A percentile compares a stretch with the other conserved stretches of the same genome.
Conservation (phyloP, 2,113 vertebrate species). For the Thermophis baileyi region DNA sequence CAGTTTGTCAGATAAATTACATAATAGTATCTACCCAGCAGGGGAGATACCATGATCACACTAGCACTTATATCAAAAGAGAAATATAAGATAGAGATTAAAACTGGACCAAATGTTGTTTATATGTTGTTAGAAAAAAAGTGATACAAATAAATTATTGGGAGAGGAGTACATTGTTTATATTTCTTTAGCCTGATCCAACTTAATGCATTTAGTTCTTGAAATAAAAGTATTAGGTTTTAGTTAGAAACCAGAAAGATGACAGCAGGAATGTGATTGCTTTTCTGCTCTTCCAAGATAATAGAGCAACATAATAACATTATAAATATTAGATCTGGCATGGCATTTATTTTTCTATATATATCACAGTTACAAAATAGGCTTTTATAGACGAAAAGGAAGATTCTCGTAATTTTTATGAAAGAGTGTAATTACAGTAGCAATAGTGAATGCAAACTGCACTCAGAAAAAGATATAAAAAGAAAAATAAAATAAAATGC, state of each 20-base stretch:
- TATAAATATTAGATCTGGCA: background rate
- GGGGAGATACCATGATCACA: background rate
- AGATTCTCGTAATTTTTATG: background rate
- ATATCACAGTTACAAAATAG: background rate
- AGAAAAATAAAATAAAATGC: background rate
- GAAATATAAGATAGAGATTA: background rate
- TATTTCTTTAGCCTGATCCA: background rate
- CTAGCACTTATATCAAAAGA: background rate
- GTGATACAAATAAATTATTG: background rate
- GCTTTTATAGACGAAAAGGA: background rate
- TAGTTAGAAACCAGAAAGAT: background rate
- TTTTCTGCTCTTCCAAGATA: background rate
- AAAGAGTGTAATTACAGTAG: background rate
- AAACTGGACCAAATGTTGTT: background rate
- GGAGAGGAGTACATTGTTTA: background rate
- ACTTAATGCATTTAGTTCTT: background rate
- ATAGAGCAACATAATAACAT: background rate
- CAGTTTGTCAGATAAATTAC: background rate
- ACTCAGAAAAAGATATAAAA: background rate
- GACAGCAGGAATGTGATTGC: background rate
- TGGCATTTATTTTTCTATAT: background rate
- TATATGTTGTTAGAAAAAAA: background rate
- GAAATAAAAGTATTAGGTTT: background rate
- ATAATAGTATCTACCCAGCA: background rate
- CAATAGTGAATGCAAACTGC: background rate